Evolutionary conservation across 2,797 vertebrate species (phyloP).

Genomic region (Bradypus variegatus): DNA sequence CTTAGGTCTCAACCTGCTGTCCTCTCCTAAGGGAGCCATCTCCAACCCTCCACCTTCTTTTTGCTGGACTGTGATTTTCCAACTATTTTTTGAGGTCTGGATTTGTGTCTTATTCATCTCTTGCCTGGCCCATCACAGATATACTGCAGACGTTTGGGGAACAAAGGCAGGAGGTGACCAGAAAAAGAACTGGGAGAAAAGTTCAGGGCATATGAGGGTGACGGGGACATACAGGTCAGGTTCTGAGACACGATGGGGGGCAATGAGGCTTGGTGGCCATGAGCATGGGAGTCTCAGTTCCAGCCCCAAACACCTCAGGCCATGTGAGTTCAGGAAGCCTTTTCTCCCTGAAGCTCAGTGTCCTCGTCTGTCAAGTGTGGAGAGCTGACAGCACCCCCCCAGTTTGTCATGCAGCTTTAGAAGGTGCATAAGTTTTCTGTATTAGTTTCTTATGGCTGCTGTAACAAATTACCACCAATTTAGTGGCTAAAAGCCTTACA

Average conservation of each 20-base stretch:
- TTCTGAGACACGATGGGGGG: neutral
- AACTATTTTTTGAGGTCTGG: neutral
- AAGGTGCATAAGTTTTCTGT: neutral
- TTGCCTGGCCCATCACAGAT: too few species aligned
- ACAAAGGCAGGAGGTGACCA: neutral
- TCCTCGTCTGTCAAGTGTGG: neutral
- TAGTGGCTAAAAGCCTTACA: neutral
- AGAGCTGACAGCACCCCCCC: fast-evolving
- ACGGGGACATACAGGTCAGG: neutral
- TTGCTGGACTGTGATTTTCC: neutral
- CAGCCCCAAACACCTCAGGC: too few species aligned
- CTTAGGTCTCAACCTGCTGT: neutral
- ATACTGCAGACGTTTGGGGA: neutral
- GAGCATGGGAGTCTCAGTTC: neutral
- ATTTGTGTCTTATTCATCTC: neutral
- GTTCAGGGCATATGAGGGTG: neutral
- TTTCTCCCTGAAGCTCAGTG: too few species aligned
- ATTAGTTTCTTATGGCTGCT: neutral
- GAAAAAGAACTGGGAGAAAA: neutral
- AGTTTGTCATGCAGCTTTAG: too few species aligned
- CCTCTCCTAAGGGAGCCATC: neutral
- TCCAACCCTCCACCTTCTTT: neutral
- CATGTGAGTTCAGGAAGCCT: too few species aligned
- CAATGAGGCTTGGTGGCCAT: neutral
- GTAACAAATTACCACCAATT: neutral